Conservation (phyloP, 2,113 vertebrate genomes). For the Dunckerocampus dactyliophorus region DNA sequence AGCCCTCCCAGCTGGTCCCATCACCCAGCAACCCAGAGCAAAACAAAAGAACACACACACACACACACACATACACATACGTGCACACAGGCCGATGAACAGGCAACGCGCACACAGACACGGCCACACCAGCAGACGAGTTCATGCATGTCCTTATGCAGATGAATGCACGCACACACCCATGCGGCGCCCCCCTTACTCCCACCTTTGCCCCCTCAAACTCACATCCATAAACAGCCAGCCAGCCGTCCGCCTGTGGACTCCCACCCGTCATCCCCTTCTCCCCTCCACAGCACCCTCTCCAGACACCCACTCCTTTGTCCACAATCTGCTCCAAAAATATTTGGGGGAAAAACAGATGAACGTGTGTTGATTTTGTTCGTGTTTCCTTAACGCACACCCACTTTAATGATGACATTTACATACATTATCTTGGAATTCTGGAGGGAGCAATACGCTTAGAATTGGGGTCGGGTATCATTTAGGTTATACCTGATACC, state of each 20-base stretch:
- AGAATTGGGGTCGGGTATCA: too few species aligned
- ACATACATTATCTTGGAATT: neutral
- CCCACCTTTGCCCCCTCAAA: conserved; percentile 20
- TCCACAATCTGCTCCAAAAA: conserved; percentile 43
- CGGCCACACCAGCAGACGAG: conserved; percentile 20
- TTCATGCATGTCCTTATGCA: conserved; percentile 38
- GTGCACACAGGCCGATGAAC: conserved; percentile 18
- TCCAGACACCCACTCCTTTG: conserved; percentile 66
- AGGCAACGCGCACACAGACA: conserved; percentile 24
- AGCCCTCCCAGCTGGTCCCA: conserved; percentile 78
- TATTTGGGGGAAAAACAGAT: conserved; percentile 34
- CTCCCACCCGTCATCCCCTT: conserved; percentile 49
- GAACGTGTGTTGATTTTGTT: conserved; percentile 44
- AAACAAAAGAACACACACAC: conserved; percentile 71
- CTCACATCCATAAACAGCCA: conserved; percentile 43
- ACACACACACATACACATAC: conserved; percentile 15
- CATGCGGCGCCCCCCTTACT: conserved; percentile 20
- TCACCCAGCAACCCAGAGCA: conserved; percentile 75
- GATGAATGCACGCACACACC: conserved; percentile 22
- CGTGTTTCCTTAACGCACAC: neutral
- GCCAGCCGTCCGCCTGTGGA: conserved; percentile 39
- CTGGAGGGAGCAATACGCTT: too few species aligned
- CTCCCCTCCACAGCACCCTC: conserved; percentile 41
- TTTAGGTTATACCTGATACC: too few species aligned
- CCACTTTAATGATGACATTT: neutral